These are phyloP conservation scores for Himalopsyche kuldschensis DNA, from an alignment of 2,888 invertebrate species.

Conservation along the genomic window DNA sequence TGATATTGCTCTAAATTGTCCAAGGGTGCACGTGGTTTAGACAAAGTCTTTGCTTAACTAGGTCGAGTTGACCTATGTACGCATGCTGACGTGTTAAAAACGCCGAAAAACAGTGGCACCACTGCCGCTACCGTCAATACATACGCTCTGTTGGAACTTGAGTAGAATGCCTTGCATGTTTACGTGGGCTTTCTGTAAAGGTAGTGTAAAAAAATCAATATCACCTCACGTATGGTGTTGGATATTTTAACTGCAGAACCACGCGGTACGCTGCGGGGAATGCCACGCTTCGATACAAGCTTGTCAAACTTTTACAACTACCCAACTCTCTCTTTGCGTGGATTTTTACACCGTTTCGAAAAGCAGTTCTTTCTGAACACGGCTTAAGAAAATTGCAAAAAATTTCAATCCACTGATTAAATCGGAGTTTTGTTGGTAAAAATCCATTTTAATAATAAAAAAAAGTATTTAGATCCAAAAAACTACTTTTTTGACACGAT, in stretches of 20 bases:
- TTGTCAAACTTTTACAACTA: not conserved
- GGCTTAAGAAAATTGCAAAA: too few species aligned
- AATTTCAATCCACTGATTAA: too few species aligned
- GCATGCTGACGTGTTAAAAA: not conserved
- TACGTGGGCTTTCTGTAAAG: not conserved
- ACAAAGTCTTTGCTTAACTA: not conserved
- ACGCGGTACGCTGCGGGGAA: not conserved
- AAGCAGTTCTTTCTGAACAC: too few species aligned
- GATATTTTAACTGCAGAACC: constrained; percentile 1
- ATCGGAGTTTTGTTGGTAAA: too few species aligned
- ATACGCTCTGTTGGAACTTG: not conserved
- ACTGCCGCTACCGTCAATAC: not conserved
- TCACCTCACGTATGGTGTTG: constrained; percentile 2
- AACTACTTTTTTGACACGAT: too few species aligned
- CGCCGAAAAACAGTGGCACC: not conserved
- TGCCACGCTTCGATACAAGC: not conserved
- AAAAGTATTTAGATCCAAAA: too few species aligned
- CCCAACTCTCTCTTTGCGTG: too few species aligned
- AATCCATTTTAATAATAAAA: too few species aligned
- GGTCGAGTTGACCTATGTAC: not conserved
- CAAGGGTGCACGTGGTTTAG: not conserved
- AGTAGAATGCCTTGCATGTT: not conserved
- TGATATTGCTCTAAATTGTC: too few species aligned
- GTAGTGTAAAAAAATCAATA: constrained; percentile 18
- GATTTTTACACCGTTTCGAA: too few species aligned